Evolutionary conservation across 2,113 vertebrate genomes (phyloP).

Genomic region (Oreochromis aureus): DNA sequence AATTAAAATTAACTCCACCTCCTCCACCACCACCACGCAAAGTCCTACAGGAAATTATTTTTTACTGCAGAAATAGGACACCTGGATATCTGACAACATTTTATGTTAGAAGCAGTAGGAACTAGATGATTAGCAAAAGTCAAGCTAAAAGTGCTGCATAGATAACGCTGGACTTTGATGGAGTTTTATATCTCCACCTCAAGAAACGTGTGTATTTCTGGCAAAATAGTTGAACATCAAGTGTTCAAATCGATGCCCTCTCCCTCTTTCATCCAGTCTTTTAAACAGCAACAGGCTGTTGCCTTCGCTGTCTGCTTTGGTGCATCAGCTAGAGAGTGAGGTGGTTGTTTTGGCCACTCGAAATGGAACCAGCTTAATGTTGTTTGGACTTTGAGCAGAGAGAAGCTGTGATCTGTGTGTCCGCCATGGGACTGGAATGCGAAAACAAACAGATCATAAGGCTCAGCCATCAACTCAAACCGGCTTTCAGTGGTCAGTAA

Average conservation of each 20-base stretch:
- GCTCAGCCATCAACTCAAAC: conserved; percentile 10
- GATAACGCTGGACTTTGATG: background rate
- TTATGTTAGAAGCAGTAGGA: background rate
- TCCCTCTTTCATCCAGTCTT: background rate
- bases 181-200: conserved; percentile 12
- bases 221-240: background rate
- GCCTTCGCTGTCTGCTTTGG: conserved; percentile 15
- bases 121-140: background rate
- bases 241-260: conserved; percentile 4
- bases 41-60: background rate
- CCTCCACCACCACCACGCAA: background rate
- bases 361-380: conserved; percentile 16
- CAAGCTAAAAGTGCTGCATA: background rate
- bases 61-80: background rate
- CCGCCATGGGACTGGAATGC: background rate
- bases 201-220: conserved; percentile 24
- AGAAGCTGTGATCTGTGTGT: background rate
- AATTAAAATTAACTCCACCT: background rate
- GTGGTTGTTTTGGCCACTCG: conserved; percentile 43
- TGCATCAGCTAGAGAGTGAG: conserved; percentile 36
- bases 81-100: background rate
- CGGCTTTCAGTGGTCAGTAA: background rate
- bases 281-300: conserved; percentile 16
- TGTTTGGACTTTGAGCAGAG: background rate
- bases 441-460: conserved; percentile 10